Evolutionary conservation across 2,797 vertebrate genomes (phyloP), one percentile per base, ranked within the genome.

Genomic region (Propithecus deckenii): DNA sequence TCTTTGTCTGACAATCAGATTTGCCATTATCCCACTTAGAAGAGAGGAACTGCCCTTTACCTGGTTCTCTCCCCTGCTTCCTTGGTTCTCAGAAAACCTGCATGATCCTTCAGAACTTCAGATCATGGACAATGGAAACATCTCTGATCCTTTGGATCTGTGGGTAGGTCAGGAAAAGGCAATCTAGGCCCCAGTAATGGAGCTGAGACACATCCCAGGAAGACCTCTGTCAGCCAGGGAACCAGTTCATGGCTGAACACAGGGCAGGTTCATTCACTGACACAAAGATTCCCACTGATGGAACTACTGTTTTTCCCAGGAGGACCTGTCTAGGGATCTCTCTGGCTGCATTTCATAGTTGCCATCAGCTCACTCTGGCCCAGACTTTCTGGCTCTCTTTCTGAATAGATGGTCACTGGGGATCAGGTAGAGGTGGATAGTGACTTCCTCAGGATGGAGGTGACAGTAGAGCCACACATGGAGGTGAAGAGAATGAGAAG

Each of bases 351-450:
- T 67, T 50, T 78, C 50, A 15, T 5, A 20, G n/a, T 32, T 69
- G 28, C 50, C 25, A 3, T 50, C n/a, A 17, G 10, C n/a, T 52
- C 8, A 25, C 13, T 28, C 61, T 28, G n/a, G 48, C 65, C 35
- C 8, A 4, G 30, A 25, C 52, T 90, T 71, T 75, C 50, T 55
- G 65, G 61, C 2, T 61, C 11, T 8, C 46, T 22, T 32, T 96
- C 63, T 89, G 28, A 84, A 89, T 76, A 38, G 38, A 67, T 35
- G 90, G 81, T 95, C 95, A 0, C 43, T 84, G 35, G 86, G 75
- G 18, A 96, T 17, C 30, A 92, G 75, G 69, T 78, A 95, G 23
- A 86, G 75, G 69, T 95, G 91, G n/a, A 96, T 78, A 23, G 15
- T 57, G 30, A 94, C 46, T 14, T 96, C 94, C 4, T 94, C 3